phyloP scores from a whole-genome alignment of 37 sponge, comb jelly and placozoan genomes.

The Amphimedon queenslandica region DNA sequence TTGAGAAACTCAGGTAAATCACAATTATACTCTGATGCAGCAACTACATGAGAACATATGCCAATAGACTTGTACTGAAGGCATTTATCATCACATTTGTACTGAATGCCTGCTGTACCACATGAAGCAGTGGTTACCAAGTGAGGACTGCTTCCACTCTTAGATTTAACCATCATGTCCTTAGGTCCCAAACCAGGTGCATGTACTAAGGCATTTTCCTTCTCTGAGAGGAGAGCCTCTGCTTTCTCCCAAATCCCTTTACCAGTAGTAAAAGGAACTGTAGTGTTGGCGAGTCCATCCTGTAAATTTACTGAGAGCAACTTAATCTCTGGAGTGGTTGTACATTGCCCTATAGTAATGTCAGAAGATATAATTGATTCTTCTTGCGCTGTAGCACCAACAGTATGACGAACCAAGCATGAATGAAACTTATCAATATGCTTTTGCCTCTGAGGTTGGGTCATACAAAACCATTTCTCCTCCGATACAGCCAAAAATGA shows the following conservation, averaged over 20 bases:
- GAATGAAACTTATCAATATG: no score
- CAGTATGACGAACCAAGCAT: neutral
- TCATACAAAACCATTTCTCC: conserved; percentile 13
- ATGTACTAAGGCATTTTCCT: neutral
- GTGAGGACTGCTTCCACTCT: conserved; percentile 4
- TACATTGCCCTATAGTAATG: no score
- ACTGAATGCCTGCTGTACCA: neutral
- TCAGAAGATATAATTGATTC: neutral
- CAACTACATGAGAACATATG: conserved; percentile 34
- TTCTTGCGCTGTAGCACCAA: neutral
- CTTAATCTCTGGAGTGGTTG: no score
- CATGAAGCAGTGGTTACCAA: neutral
- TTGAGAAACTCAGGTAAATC: conserved; percentile 12
- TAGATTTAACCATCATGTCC: conserved; percentile 25
- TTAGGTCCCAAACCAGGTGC: conserved; percentile 26
- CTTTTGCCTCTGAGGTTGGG: no score
- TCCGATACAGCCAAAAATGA: neutral
- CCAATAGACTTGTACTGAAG: conserved; percentile 8
- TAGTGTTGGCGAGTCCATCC: conserved; percentile 11
- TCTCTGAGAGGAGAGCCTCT: neutral
- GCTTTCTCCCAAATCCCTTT: no score
- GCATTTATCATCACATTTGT: conserved; percentile 27
- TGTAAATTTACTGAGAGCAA: no score
- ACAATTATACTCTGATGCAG: conserved; percentile 13
- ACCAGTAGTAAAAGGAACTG: conserved; percentile 13